phyloP scores from a whole-genome alignment of 2,113 vertebrate species.

The Oplegnathus fasciatus region DNA sequence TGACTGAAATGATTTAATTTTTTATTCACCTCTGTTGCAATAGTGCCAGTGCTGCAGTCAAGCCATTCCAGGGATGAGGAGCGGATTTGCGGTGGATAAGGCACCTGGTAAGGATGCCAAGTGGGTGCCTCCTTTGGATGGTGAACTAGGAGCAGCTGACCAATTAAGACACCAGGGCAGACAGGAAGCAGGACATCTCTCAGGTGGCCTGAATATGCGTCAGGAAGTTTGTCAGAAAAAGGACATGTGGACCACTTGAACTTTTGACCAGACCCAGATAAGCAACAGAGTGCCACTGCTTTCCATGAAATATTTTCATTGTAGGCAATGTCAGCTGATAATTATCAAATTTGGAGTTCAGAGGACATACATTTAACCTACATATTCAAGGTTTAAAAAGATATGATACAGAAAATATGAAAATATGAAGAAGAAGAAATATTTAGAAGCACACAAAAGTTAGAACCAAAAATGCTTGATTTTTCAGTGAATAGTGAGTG shows the following conservation, averaged over 20 bases:
- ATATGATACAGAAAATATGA: background rate
- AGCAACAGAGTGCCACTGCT: background rate
- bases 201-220: background rate
- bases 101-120: background rate
- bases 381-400: background rate
- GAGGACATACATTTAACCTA: background rate
- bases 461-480: background rate
- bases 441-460: background rate
- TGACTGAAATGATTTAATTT: background rate
- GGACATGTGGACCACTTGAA: background rate
- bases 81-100: background rate
- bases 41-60: background rate
- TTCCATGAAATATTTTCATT: background rate
- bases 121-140: background rate
- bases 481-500: background rate
- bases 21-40: background rate
- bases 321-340: background rate
- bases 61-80: background rate
- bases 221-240: background rate
- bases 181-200: conserved; percentile 26
- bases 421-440: background rate
- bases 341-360: background rate
- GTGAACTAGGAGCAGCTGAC: background rate
- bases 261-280: background rate
- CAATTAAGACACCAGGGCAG: background rate